Base-by-base conservation (phyloP, 64 coral and sea anemone species). In the Porites australiensis region DNA sequence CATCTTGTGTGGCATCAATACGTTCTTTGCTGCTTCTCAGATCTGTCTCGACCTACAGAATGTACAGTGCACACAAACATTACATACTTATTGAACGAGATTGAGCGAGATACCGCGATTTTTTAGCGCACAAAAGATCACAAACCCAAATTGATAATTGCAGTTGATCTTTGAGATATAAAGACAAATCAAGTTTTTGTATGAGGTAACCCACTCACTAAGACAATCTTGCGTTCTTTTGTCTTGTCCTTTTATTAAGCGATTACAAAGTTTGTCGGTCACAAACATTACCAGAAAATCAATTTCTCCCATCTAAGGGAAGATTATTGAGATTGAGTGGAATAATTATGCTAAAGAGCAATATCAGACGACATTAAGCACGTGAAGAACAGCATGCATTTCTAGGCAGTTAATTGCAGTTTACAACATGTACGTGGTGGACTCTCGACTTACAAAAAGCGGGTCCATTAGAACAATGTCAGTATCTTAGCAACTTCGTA, bases 11-110 rank as follows among this genome's bases (percentile, higher is more conserved):
- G 16, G 4, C 64, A 64, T 94, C 86, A 18, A 78, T 50, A 12
- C 54, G 57, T 74, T 89, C 50, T 55, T 54, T 94, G 6, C 70
- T 62, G 3, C 88, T 73, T 15, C 23, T 64, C 10, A 94, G 19
- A 11, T 89, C 92, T 44, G 45, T 78, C 50, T 94, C 92, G 64
- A 94, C 49, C 92, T 94, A 19, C 13, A 65, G n/a, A 65, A 65
- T 65, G 4, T 65, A 72, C 69, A 72, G 20, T 20, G n/a, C 8
- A 4, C 6, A 20, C 16, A 47, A 72, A 20, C 20, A 21, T 21
- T 8, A 72, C 16, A 72, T 72, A 21, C 1, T 20, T 5, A 71
- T 71, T 71, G 69, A 20, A 20, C 20, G 16, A 44, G 69, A 71
- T 11, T 71, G 69, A 71, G 16, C 62, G 11, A 65, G 62, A 65